Evolutionary conservation across 2,797 vertebrate species (phyloP).

Genomic region (Paratrypauchen microcephalus): DNA sequence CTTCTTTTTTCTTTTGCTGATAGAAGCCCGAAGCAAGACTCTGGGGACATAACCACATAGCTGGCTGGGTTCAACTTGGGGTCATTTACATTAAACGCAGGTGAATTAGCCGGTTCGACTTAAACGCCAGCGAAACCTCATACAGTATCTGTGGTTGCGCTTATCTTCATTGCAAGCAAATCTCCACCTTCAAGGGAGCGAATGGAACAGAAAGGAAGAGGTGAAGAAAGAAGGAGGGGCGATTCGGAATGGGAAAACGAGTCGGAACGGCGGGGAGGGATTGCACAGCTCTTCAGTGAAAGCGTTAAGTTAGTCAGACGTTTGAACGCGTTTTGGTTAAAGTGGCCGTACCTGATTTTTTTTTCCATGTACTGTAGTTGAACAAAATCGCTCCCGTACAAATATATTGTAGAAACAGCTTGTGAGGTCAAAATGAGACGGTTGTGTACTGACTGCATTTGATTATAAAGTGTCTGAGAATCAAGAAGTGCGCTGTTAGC

Average conservation of each 20-base stretch:
- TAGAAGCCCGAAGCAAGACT: constrained; percentile 50
- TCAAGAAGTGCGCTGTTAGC: no score
- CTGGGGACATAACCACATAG: constrained; percentile 39
- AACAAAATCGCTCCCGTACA: no score
- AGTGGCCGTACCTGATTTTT: neutral
- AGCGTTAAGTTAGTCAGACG: constrained; percentile 37
- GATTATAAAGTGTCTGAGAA: no score
- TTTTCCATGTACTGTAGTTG: neutral
- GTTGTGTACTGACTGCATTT: no score
- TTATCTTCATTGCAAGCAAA: constrained; percentile 49
- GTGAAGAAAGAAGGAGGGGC: constrained; percentile 12
- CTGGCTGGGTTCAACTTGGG: constrained; percentile 54
- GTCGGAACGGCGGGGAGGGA: constrained; percentile 2
- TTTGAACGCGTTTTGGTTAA: constrained; percentile 41
- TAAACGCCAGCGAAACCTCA: constrained; percentile 48
- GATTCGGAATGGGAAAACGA: constrained; percentile 13
- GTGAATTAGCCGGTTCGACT: constrained; percentile 53
- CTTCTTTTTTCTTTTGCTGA: constrained; percentile 11
- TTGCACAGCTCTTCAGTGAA: constrained; percentile 46
- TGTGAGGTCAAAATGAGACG: no score
- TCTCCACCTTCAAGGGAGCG: constrained; percentile 42
- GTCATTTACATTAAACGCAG: constrained; percentile 49
- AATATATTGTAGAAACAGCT: no score
- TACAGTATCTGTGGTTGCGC: constrained; percentile 46
- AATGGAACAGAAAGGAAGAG: constrained; percentile 13